Conservation (phyloP, 2,797 vertebrate genomes). For the Sylvilagus floridanus region DNA sequence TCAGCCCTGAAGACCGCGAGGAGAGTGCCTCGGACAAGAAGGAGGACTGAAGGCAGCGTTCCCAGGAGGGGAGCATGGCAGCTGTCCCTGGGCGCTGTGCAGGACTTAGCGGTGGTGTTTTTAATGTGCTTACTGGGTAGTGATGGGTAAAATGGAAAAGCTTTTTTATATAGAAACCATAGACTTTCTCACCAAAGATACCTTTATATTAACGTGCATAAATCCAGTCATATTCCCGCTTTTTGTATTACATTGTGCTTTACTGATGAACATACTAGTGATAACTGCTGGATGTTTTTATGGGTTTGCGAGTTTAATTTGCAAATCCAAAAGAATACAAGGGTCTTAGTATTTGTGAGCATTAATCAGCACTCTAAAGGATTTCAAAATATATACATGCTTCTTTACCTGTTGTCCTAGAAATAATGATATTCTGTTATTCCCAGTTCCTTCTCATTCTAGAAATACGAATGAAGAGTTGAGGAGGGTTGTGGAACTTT, state of each 20-base stretch:
- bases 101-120: neutral
- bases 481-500: neutral
- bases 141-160: neutral
- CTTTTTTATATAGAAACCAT: slow-evolving; percentile 22
- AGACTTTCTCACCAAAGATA: slow-evolving; percentile 55
- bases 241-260: slow-evolving; percentile 29
- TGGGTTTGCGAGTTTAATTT: slow-evolving; percentile 29
- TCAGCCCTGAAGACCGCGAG: slow-evolving; percentile 77
- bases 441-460: neutral
- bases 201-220: slow-evolving; percentile 31
- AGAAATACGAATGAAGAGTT: neutral
- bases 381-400: neutral
- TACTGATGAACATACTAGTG: neutral
- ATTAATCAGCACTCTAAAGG: neutral
- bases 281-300: neutral
- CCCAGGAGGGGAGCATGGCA: neutral
- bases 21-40: slow-evolving; percentile 94
- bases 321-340: neutral
- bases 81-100: neutral
- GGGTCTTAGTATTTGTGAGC: neutral
- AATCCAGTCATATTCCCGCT: neutral
- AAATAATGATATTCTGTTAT: neutral
- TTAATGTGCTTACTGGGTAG: slow-evolving; percentile 52
- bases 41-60: slow-evolving; percentile 90
- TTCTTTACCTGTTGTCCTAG: slow-evolving; percentile 28